Base-by-base conservation (phyloP, 2,797 vertebrate species). In the Malurus splendens region DNA sequence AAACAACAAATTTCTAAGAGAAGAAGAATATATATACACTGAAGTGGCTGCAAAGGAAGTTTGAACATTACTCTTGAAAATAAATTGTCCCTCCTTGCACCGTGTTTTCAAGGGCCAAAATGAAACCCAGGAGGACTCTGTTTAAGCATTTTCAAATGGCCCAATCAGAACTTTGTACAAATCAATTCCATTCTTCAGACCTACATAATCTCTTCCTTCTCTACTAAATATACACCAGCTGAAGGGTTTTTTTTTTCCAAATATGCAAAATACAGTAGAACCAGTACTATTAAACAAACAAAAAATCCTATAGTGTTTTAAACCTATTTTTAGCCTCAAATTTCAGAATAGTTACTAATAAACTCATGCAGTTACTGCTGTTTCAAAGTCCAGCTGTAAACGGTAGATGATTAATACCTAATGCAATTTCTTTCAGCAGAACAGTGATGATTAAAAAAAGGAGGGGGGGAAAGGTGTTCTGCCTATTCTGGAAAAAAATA, bases 391-490 rank as follows among this genome's bases (percentile, higher is more conserved):
- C 13, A 44, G 2, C 25, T 71, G 47, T 33, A 10, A 55, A 45
- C 15, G 15, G 20, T 7, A 44, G 12, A 3, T 22, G 5, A 75
- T 28, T 18, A 66, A 28, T 42, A 72, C 3, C 7, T 19, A 51
- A 24, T 3, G 3, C 14, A 20, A n/a, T 14, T 81, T 50, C 7
- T 57, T 54, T 30, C 17, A 55, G 39, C 7, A 65, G 39, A 20
- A 54, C 12, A 47, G 5, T 18, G 10, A 10, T 38, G 18, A 44
- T 9, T 25, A 8, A 2, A 12, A 42, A 10, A 8, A 4, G 4
- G 4, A 2, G 4, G 0, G 2, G 0, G 1, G 0, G 4, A 22
- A 20, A 15, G 13, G 3, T 12, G 9, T 5, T 48, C 45, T 23
- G 10, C 2, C n/a, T 51, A 2, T 67, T 50, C 50, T 1, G 2